Percentiles rank a stretch among this genome's conserved stretches.
Conservation (phyloP, 2,113 vertebrate species). For the Phodopus roborovskii region DNA sequence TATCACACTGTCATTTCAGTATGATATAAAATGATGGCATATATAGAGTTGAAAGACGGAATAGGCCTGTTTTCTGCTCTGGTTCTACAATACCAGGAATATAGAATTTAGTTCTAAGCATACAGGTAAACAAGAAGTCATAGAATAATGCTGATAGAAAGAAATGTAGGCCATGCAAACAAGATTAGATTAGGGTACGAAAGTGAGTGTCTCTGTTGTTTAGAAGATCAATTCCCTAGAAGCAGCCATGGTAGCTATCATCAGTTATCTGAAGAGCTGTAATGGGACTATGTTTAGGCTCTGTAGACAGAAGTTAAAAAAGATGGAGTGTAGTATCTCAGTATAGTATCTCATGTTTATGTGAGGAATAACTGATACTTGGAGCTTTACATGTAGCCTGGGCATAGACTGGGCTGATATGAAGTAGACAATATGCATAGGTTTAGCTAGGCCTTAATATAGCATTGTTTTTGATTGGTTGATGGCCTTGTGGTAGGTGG, state of each 20-base stretch:
- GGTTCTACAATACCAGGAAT: neutral
- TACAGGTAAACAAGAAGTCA: neutral
- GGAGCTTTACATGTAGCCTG: neutral
- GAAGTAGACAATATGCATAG: neutral
- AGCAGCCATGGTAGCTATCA: neutral
- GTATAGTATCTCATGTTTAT: neutral
- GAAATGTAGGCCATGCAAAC: neutral
- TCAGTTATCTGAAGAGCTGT: neutral
- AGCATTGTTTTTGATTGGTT: slow-evolving; percentile 27
- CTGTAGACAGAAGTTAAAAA: slow-evolving; percentile 18
- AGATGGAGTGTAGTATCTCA: neutral
- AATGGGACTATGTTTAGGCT: neutral
- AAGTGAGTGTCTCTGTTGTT: neutral
- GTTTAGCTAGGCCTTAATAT: neutral
- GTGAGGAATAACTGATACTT: neutral
- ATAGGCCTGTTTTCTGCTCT: neutral
- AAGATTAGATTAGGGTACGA: slow-evolving; percentile 8
- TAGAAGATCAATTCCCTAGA: slow-evolving; percentile 20
- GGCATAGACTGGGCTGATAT: neutral
- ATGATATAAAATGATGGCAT: neutral
- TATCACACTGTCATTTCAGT: neutral
- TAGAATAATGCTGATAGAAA: neutral
- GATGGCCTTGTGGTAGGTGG: neutral
- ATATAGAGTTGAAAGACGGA: neutral
- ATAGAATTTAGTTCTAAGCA: neutral